Evolutionary conservation across 2,797 vertebrate genomes (phyloP), one percentile per base, ranked within the genome.

Genomic region (Malacoraja senta): DNA sequence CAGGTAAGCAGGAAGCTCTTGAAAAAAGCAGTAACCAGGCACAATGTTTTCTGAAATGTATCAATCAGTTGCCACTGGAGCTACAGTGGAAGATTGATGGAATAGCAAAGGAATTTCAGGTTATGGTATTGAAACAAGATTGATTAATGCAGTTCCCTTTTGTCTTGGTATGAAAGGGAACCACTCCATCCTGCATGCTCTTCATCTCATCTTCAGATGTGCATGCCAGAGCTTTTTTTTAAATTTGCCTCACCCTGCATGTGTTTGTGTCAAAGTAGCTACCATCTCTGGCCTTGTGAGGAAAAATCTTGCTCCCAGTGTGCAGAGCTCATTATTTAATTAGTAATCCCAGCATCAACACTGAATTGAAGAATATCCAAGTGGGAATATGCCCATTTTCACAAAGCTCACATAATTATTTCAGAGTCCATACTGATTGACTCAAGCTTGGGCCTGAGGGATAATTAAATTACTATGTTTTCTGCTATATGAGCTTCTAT

Each of bases 271-370:
- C 15, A 86, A 63, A 65, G 58, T 86, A 65, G 15, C 15, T 86
- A 13, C 29, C 61, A 65, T 19, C 9, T 29, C 90, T 91, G 90
- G 35, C 90, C 72, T 35, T 71, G 88, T 13, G 72, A 10, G 24
- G 24, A 68, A 71, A 74, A 26, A 71, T 38, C 2, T 74, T 91
- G 12, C 68, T 72, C 63, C 65, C 90, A 44, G 21, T 44, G 90
- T 72, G 90, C 90, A 91, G 68, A 68, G 68, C 88, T 91, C 88
- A 74, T 91, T 35, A 72, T 74, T 91, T 91, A 44, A 91, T 91
- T 91, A 91, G 65, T 44, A 71, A 13, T 74, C 90, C 83, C 83
- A 86, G 35, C 38, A 35, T 35, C 90, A 72, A 91, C 19, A 35
- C 21, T 44, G 65, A 72, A 35, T 71, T 91, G 65, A 91, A 91